Base-by-base conservation (phyloP, 1,140 invertebrate genomes). In the Drosophila gunungcola region DNA sequence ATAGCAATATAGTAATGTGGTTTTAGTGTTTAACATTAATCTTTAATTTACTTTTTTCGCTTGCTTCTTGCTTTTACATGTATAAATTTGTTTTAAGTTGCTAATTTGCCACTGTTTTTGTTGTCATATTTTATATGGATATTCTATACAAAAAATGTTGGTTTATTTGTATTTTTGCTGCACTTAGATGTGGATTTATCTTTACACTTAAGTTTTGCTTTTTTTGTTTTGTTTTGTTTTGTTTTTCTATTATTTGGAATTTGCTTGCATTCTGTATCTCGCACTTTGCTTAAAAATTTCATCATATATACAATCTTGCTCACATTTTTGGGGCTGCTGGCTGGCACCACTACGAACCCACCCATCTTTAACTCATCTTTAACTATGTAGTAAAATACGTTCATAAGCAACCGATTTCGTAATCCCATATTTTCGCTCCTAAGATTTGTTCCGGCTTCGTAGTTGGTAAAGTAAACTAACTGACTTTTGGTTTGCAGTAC, bases 391-490 rank as follows among this genome's bases (percentile, higher is more conserved):
- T 75, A 86, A 61, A 78, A 76, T 75, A 75, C 75, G 73, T 70
- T 81, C 62, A 68, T 88, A 82, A 69, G 83, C 81, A 88, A 88
- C 63, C 56, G 60, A 89, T 84, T 80, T 72, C 49, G 42, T 48
- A 41, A 48, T 70, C 64, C 67, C 67, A 70, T 70, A 70, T 57
- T 27, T 39, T 65, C 61, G 25, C 58, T 43, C 34, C 46, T 48
- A 25, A 52, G 60, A 65, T 43, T 16, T 29, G 27, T 46, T 70
- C 48, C 41, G 13, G 46, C 56, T 48, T 38, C 36, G 34, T 36
- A 61, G 51, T 57, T 78, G 57, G 67, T 85, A 84, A 84, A 84
- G 81, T 84, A 85, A 81, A 70, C 64, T 61, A 81, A 81, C 79
- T 65, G 72, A 80, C 78, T 76, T 74, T 75, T 62, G 45, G 49